Conservation (phyloP, 23 tunicate species). For the Diplosoma virens region DNA sequence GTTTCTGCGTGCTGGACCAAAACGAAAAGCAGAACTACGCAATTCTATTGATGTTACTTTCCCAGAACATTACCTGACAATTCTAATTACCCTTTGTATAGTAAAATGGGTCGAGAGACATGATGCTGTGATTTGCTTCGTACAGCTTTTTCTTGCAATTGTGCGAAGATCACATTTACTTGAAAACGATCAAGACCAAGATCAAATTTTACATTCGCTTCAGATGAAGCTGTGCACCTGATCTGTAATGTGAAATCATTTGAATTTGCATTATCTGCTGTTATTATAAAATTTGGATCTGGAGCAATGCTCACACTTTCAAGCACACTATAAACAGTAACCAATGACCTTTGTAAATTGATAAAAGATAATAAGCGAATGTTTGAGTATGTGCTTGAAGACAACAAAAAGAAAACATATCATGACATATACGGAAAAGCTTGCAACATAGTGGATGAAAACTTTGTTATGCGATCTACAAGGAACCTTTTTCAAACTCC, state of each 20-base stretch:
- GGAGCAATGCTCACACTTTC: slow-evolving; percentile 12
- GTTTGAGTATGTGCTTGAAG: background rate
- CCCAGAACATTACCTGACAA: background rate
- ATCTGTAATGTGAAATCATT: background rate
- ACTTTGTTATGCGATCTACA: background rate
- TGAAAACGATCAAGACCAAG: background rate
- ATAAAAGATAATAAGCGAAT: background rate
- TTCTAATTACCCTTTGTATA: slow-evolving; percentile 7
- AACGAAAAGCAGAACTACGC: background rate
- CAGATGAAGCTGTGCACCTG: background rate
- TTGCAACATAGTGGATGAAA: background rate
- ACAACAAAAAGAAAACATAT: background rate
- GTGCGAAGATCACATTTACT: background rate
- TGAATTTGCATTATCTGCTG: slow-evolving; percentile 12
- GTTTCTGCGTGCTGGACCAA: background rate
- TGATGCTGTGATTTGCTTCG: slow-evolving; percentile 24
- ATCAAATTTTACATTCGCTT: background rate
- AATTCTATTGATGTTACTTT: slow-evolving; percentile 5
- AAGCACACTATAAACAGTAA: background rate
- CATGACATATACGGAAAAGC: background rate
- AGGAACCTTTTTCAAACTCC: background rate
- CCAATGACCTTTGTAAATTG: background rate
- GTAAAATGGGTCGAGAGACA: slow-evolving; percentile 42
- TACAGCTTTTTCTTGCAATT: slow-evolving; percentile 19
- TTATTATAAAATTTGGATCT: background rate